Conservation (phyloP, 1,140 invertebrate genomes). For the Cotesia chilonis region DNA sequence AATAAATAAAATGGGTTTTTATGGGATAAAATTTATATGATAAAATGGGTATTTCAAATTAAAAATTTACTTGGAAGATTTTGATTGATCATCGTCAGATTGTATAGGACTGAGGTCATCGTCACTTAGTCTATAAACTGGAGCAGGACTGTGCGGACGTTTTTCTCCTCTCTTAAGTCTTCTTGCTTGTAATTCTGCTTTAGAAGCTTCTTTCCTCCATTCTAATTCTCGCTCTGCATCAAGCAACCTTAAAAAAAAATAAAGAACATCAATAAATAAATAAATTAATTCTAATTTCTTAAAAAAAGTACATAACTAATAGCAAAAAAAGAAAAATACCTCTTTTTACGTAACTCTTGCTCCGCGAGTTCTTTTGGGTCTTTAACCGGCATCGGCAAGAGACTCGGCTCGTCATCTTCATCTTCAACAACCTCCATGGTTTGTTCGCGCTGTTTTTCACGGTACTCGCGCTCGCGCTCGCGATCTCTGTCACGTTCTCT, state of each 20-base stretch:
- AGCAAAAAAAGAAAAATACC: constrained; percentile 54
- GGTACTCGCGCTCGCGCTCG: constrained; percentile 56
- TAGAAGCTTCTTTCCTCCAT: constrained; percentile 76
- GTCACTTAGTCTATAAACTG: constrained; percentile 57
- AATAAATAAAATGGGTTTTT: too few species aligned
- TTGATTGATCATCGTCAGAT: constrained; percentile 54
- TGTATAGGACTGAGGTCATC: constrained; percentile 52
- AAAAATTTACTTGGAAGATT: constrained; percentile 55
- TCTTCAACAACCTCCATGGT: constrained; percentile 33
- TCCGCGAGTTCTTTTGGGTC: constrained; percentile 61
- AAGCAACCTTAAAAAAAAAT: constrained; percentile 46
- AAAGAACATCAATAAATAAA: constrained; percentile 21
- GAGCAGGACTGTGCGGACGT: constrained; percentile 55
- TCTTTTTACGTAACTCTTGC: constrained; percentile 73
- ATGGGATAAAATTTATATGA: too few species aligned
- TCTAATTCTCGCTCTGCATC: constrained; percentile 76
- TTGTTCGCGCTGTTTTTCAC: constrained; percentile 61
- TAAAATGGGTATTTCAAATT: not conserved
- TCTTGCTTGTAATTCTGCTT: constrained; percentile 66
- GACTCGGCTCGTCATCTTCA: constrained; percentile 41
- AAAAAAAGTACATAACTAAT: too few species aligned
- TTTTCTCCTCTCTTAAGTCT: constrained; percentile 66
- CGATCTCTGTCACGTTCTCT: constrained; percentile 57
- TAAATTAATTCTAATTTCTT: constrained; percentile 42
- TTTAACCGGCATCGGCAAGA: constrained; percentile 47